Conservation (phyloP, 2,797 vertebrate species). For the Chaenodraco wilsoni region DNA sequence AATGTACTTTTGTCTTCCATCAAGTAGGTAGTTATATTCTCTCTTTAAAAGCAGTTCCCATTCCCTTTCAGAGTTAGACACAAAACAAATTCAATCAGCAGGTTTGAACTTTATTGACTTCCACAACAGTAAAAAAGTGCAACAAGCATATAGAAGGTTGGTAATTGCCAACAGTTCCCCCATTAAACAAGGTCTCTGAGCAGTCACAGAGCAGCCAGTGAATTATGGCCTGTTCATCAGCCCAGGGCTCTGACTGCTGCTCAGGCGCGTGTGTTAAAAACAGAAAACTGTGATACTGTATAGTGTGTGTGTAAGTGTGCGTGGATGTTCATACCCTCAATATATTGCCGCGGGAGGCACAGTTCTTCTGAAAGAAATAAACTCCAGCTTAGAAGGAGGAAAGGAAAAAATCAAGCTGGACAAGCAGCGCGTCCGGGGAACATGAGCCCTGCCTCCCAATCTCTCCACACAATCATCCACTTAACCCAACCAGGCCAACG, state of each 20-base stretch:
- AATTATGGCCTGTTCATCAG: slow-evolving; percentile 70
- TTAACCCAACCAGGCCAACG: slow-evolving; percentile 47
- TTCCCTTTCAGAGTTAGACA: slow-evolving; percentile 12
- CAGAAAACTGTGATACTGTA: slow-evolving; percentile 12
- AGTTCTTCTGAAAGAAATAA: slow-evolving; percentile 40
- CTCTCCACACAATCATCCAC: slow-evolving; percentile 51
- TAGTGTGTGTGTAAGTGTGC: slow-evolving; percentile 26
- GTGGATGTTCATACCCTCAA: not conserved
- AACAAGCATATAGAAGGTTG: slow-evolving; percentile 55
- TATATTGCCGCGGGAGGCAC: not conserved
- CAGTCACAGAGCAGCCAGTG: slow-evolving; percentile 66
- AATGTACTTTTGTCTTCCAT: not conserved
- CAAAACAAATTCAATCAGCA: slow-evolving; percentile 46
- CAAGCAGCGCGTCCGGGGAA: slow-evolving; percentile 26
- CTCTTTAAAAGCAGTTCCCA: slow-evolving; percentile 1
- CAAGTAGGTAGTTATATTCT: not conserved
- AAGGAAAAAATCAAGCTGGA: slow-evolving; percentile 23
- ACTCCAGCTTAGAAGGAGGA: slow-evolving; percentile 25
- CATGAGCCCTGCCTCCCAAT: slow-evolving; percentile 33
- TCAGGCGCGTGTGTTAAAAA: slow-evolving; percentile 28
- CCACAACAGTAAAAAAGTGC: slow-evolving; percentile 48
- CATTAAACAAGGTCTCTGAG: slow-evolving; percentile 67
- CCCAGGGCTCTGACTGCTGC: slow-evolving; percentile 43
- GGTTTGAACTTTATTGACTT: slow-evolving; percentile 58
- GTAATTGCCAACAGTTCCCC: slow-evolving; percentile 66